Conservation (phyloP, 2,888 invertebrate genomes). For the Neria commutata region DNA sequence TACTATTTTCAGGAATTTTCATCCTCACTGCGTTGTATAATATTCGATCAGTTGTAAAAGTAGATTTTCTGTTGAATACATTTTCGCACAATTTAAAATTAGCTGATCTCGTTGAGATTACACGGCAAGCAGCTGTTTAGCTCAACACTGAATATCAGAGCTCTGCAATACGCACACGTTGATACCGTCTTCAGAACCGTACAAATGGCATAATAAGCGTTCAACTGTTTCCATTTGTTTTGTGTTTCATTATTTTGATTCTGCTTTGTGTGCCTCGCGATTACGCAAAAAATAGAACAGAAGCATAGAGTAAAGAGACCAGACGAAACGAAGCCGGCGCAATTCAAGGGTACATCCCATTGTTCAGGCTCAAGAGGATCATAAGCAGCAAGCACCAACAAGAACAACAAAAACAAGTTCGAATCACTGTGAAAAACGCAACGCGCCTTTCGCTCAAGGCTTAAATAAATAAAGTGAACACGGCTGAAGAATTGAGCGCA, state of each 20-base stretch:
- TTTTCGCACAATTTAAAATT: no score
- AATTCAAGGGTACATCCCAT: slow-evolving; percentile 2
- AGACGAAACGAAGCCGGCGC: neutral
- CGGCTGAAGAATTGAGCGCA: slow-evolving; percentile 2
- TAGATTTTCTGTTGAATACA: no score
- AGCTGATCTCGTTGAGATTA: no score
- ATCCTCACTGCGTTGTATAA: no score
- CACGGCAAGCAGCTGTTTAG: no score
- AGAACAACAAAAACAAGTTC: neutral
- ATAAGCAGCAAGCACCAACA: slow-evolving; percentile 13
- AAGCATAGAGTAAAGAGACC: neutral
- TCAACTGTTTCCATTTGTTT: slow-evolving; percentile 23
- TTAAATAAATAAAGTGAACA: slow-evolving; percentile 29
- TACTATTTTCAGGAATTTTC: no score
- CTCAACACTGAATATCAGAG: no score
- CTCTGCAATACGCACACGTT: no score
- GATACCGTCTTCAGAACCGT: no score
- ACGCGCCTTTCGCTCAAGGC: slow-evolving; percentile 26
- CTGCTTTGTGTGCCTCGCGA: neutral
- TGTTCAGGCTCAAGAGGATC: slow-evolving; percentile 50
- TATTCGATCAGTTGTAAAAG: no score
- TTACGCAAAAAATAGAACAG: neutral
- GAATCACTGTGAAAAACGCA: neutral
- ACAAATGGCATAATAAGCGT: slow-evolving; percentile 21
- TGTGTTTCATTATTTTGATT: neutral